phyloP scores from a whole-genome alignment of 2,888 invertebrate genomes.

The Pachydiplax longipennis region DNA sequence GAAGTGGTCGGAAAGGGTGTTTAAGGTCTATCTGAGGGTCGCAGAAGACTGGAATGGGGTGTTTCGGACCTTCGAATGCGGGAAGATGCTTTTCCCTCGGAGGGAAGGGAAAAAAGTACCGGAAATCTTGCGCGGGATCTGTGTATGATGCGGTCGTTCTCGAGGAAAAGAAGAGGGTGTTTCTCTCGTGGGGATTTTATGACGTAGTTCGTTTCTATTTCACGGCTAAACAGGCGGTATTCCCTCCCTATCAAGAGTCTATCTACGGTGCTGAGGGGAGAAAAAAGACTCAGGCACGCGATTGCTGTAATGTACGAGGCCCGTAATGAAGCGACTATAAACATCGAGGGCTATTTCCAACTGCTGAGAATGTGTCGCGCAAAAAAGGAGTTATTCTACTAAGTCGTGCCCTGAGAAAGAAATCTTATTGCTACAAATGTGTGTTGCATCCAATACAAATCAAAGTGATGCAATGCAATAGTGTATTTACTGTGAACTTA shows the following conservation, averaged over 20 bases:
- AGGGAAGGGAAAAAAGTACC: not conserved
- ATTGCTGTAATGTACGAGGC: not conserved
- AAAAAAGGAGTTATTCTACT: too few relatives aligned
- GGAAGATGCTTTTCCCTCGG: not conserved
- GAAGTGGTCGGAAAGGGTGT: not conserved
- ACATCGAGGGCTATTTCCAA: too few relatives aligned
- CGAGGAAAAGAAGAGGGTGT: not conserved
- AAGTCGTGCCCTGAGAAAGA: too few relatives aligned
- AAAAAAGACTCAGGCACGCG: not conserved
- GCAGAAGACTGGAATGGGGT: not conserved
- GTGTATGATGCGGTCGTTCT: not conserved
- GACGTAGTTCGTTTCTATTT: slow-evolving; percentile 36
- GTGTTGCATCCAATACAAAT: too few relatives aligned
- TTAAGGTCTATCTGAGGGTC: slow-evolving; percentile 7
- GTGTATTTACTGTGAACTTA: too few relatives aligned
- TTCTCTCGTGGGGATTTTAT: not conserved
- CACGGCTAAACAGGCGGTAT: not conserved
- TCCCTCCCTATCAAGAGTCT: not conserved
- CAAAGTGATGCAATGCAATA: too few relatives aligned
- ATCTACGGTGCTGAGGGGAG: not conserved
- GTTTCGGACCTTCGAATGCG: not conserved
- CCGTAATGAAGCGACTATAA: too few relatives aligned
- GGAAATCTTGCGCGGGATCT: not conserved
- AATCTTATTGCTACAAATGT: too few relatives aligned
- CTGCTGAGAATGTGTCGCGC: too few relatives aligned